Evolutionary conservation across 2,888 invertebrate species (phyloP).

Genomic region (Euproctis similis): DNA sequence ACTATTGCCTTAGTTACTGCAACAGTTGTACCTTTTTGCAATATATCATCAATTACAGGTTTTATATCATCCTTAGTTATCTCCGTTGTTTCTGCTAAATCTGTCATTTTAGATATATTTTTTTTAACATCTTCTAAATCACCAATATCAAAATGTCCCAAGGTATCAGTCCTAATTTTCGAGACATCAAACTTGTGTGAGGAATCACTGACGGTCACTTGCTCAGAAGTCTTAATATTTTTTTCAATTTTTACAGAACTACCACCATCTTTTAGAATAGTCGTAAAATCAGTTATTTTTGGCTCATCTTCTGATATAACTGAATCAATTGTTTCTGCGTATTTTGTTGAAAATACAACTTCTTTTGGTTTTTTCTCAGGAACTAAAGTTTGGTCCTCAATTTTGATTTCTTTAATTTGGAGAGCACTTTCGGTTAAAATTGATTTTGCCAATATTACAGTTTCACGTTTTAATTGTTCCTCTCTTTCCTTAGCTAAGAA

Average conservation of each 20-base stretch:
- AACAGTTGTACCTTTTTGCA: conserved; percentile 56
- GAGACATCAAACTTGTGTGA: conserved; percentile 53
- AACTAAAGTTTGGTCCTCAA: conserved; percentile 14
- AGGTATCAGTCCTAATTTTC: conserved; percentile 60
- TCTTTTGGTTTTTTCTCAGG: conserved; percentile 18
- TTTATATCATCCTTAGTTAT: conserved; percentile 63
- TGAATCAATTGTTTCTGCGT: conserved; percentile 36
- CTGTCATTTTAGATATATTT: conserved; percentile 38
- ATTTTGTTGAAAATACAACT: conserved; percentile 32
- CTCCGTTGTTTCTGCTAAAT: conserved; percentile 41
- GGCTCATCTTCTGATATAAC: conserved; percentile 30
- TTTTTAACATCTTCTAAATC: conserved; percentile 36
- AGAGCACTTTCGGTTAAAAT: conserved; percentile 8
- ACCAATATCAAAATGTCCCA: conserved; percentile 52
- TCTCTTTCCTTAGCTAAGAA: conserved; percentile 53
- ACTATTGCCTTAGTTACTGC: conserved; percentile 54
- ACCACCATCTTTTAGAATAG: conserved; percentile 27
- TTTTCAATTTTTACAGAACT: conserved; percentile 23
- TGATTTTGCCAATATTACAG: conserved; percentile 10
- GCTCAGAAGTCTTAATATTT: conserved; percentile 24
- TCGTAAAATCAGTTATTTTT: conserved; percentile 23
- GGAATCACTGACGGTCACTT: conserved; percentile 19
- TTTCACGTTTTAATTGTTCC: conserved; percentile 54
- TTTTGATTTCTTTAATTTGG: conserved; percentile 21
- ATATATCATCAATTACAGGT: conserved; percentile 61